Base-by-base conservation (phyloP, 2,888 invertebrate genomes). In the Dexiosoma caninum region DNA sequence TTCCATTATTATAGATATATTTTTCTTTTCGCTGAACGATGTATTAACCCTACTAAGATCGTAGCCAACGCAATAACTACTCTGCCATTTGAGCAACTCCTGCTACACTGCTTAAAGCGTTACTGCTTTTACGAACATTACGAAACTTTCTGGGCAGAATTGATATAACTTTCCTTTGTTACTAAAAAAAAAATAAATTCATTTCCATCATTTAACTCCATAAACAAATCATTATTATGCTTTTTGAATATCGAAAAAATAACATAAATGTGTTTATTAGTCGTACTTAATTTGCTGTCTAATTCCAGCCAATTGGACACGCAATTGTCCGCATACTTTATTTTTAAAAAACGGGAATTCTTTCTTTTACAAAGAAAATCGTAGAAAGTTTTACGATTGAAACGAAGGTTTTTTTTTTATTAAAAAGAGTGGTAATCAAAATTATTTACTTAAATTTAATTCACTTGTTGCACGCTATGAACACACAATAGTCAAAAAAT, bases 401-500 rank as follows among this genome's bases (percentile, higher is more conserved):
- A 77, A 81, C 69, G 72, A 77, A 72, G 78, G 71, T 78, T 81
- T 70, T n/a, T n/a, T n/a, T n/a, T 70, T 78, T 69, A 71, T 71
- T 67, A 37, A 75, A 78, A 82, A 42, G 67, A 57, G 75, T 78
- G 81, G 80, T 78, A 83, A 81, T 83, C 83, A 83, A 81, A 83
- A 83, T 83, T 83, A 83, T 83, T 83, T 83, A 80, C 82, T 83
- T 80, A 82, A 82, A 83, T 83, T 83, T 87, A 88, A 87, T 87
- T 86, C 85, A 87, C 87, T 87, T 88, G 86, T 88, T 87, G 88
- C 87, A 87, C 87, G 87, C 86, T 78, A 80, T 82, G 2, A 12
- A 12, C 40, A 19, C 55, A 55, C 30, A 30, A 14, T 27, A 23
- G 37, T 32, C 32, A 55, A 37, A 23, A 64, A 53, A 32, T 49